Evolutionary conservation across 2,888 invertebrate species (phyloP).

Genomic region (Calephelis perditalis): DNA sequence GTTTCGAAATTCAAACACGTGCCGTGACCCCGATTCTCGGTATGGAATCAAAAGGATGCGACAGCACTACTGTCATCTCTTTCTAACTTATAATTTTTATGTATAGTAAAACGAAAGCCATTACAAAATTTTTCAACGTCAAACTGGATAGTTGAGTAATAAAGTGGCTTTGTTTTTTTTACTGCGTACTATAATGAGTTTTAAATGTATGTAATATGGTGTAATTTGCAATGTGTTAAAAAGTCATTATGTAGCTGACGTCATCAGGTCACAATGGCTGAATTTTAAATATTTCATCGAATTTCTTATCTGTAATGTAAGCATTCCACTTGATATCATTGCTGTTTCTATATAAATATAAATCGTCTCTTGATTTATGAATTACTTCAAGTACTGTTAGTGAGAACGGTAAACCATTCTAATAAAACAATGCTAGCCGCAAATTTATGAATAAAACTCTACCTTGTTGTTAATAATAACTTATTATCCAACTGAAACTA

Average conservation of each 20-base stretch:
- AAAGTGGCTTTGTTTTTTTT: conserved; percentile 46
- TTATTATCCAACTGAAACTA: no score
- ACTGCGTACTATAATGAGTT: conserved; percentile 30
- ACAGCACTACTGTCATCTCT: conserved; percentile 46
- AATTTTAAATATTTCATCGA: conserved; percentile 42
- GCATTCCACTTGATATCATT: conserved; percentile 18
- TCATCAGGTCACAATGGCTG: conserved; percentile 48
- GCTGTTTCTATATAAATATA: conserved; percentile 1
- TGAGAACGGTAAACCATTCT: no score
- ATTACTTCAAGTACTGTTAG: no score
- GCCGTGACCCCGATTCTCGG: conserved; percentile 65
- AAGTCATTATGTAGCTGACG: conserved; percentile 35
- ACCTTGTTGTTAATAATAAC: no score
- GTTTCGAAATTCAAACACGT: conserved; percentile 76
- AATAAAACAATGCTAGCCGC: no score
- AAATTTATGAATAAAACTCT: no score
- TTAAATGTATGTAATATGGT: conserved; percentile 37
- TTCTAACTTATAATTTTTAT: conserved; percentile 39
- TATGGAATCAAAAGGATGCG: conserved; percentile 40
- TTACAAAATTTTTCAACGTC: conserved; percentile 33
- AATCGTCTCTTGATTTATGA: not conserved
- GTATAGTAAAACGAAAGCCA: conserved; percentile 44
- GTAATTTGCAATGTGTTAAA: conserved; percentile 24
- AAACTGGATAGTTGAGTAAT: conserved; percentile 40
- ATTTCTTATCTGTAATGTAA: conserved; percentile 41